These are phyloP conservation scores for Catalaphyllia jardinei DNA, from an alignment of 64 coral and sea anemone species.

Conservation along the genomic window DNA sequence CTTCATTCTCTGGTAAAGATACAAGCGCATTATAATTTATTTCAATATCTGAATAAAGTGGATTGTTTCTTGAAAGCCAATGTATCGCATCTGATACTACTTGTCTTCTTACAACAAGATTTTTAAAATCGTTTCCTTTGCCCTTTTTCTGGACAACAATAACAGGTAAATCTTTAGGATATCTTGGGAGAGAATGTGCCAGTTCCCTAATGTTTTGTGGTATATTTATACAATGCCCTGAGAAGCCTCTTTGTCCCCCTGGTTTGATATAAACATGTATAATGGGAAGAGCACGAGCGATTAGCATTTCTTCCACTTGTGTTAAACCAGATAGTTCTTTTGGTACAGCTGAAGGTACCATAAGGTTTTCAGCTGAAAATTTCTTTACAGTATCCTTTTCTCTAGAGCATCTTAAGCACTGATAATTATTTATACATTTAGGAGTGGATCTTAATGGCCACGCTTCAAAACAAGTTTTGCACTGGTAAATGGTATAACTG, in stretches of 20 bases:
- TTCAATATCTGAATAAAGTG: constrained; percentile 60
- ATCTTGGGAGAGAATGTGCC: constrained; percentile 51
- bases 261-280: constrained; percentile 63
- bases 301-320: constrained; percentile 74
- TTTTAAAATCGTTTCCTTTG: constrained; percentile 44
- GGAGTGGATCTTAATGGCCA: constrained; percentile 32
- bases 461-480: constrained; percentile 52
- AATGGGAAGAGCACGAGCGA: constrained; percentile 54
- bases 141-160: constrained; percentile 42
- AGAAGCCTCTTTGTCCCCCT: constrained; percentile 68
- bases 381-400: constrained; percentile 30
- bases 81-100: constrained; percentile 47
- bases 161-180: constrained; percentile 66
- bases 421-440: constrained; percentile 34
- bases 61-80: constrained; percentile 59
- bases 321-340: constrained; percentile 46
- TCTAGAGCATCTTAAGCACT: constrained; percentile 27
- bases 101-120: constrained; percentile 59
- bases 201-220: constrained; percentile 56
- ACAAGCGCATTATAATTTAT: constrained; percentile 50
- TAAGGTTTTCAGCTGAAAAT: constrained; percentile 59
- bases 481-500: constrained; percentile 41
- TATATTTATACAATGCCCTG: constrained; percentile 63
- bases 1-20: constrained; percentile 53
- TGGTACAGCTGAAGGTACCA: constrained; percentile 48